Evolutionary conservation across 2,797 vertebrate genomes (phyloP), one percentile per base, ranked within the genome.

Genomic region (Cossypha polioptera): DNA sequence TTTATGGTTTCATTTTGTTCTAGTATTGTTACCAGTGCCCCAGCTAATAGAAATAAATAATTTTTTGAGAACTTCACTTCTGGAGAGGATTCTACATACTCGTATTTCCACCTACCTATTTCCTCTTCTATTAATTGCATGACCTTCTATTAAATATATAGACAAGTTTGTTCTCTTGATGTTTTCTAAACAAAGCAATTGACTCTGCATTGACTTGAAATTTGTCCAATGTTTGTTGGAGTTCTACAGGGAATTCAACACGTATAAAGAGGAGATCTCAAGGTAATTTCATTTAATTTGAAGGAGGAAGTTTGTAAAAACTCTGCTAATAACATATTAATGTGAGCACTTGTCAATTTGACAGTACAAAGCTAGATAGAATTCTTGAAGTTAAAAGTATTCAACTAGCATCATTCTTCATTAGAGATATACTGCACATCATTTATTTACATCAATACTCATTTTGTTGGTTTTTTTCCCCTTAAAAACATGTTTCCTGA

Each of bases 141-240:
- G 28, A 20, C 28, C 15, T 80, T 80, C 47, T 57, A 53, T 80
- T 74, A 91, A 71, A 61, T 63, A 57, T 31, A 58, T 36, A 57
- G 71, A 29, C 35, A 71, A 50, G 15, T 25, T 48, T 1, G 10
- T 7, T 78, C 11, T 67, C 13, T 50, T 43, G 13, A 42, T 73
- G n/a, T 88, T 91, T 85, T 65, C 29, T 54, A 79, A 65, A 42
- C n/a, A 88, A 74, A 96, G 13, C 11, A 81, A 81, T 90, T 86
- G 61, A 73, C 33, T 90, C 18, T n/a, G 17, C 24, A 89, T 76
- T 93, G 74, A 95, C 87, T 63, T 74, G 72, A 87, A 92, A 87
- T 79, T 67, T 82, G 10, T 66, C 33, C 55, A 59, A 54, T 59
- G 12, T 87, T 89, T 93, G 20, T 22, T 74, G 35, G 86, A 83